Conservation (phyloP, 2,888 invertebrate species). For the Synanthedon andrenaeformis region DNA sequence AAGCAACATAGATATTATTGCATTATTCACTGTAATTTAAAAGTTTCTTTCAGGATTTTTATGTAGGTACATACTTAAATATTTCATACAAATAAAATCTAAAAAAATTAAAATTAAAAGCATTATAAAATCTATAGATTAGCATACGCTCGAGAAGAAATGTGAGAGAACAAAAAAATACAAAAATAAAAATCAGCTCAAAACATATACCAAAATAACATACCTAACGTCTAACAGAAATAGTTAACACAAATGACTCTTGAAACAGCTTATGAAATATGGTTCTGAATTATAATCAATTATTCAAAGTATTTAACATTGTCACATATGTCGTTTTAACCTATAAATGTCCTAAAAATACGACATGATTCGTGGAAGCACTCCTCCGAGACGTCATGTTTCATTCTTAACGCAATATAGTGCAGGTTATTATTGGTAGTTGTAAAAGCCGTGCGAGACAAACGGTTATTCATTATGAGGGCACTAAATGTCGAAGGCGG, state of each 20-base stretch:
- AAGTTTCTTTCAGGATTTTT: no score
- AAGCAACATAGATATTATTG: no score
- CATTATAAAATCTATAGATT: no score
- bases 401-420: conserved; percentile 14
- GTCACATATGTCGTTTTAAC: background rate
- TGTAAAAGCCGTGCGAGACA: conserved; percentile 19
- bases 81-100: no score
- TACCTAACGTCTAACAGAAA: no score
- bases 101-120: no score
- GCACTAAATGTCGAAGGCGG: conserved; percentile 31
- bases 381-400: conserved; percentile 12
- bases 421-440: conserved; percentile 11
- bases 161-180: no score
- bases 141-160: no score
- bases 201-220: no score
- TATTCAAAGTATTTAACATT: background rate
- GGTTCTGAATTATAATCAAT: background rate
- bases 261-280: background rate
- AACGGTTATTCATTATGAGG: conserved; percentile 30
- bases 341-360: conserved; percentile 17
- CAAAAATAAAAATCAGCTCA: no score
- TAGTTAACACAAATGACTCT: background rate
- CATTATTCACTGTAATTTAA: no score
- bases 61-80: no score
- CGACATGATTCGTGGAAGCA: conserved; percentile 13